These are phyloP conservation scores for Lasioglossum oenotherae DNA, from an alignment of 2,888 invertebrate genomes.

Conservation along the genomic window DNA sequence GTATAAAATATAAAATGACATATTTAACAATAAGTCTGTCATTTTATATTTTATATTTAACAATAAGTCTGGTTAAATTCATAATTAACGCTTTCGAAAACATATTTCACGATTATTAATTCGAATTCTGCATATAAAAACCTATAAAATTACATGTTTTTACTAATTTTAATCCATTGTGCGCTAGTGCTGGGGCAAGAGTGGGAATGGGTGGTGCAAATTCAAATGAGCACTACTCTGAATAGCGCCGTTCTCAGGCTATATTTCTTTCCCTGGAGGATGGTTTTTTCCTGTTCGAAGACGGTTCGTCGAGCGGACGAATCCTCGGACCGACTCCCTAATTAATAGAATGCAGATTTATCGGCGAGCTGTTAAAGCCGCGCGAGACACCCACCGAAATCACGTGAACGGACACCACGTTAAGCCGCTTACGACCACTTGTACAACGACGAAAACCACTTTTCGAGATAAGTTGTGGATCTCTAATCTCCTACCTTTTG, in stretches of 20 bases:
- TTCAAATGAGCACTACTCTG: not conserved
- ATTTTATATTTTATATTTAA: no score
- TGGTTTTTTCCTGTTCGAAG: not conserved
- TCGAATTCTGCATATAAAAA: no score
- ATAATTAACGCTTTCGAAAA: no score
- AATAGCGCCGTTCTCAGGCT: not conserved
- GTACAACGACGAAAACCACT: slow-evolving; percentile 64
- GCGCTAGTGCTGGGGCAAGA: no score
- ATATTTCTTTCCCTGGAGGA: not conserved
- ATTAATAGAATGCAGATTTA: slow-evolving; percentile 63
- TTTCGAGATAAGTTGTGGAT: slow-evolving; percentile 69
- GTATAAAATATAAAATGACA: no score
- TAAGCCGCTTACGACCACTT: slow-evolving; percentile 59
- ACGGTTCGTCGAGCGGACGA: slow-evolving; percentile 8
- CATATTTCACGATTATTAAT: no score
- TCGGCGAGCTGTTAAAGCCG: slow-evolving; percentile 50
- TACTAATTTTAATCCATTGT: no score
- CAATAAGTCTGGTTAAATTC: no score
- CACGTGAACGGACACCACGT: slow-evolving; percentile 40
- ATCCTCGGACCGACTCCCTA: slow-evolving; percentile 27
- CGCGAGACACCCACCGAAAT: slow-evolving; percentile 48
- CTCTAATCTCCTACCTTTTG: slow-evolving; percentile 58
- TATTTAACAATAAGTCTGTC: no score
- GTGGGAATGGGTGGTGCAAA: not conserved
- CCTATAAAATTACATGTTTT: no score